Base-by-base conservation (phyloP, 2,888 invertebrate genomes). In the Brenthis daphne region DNA sequence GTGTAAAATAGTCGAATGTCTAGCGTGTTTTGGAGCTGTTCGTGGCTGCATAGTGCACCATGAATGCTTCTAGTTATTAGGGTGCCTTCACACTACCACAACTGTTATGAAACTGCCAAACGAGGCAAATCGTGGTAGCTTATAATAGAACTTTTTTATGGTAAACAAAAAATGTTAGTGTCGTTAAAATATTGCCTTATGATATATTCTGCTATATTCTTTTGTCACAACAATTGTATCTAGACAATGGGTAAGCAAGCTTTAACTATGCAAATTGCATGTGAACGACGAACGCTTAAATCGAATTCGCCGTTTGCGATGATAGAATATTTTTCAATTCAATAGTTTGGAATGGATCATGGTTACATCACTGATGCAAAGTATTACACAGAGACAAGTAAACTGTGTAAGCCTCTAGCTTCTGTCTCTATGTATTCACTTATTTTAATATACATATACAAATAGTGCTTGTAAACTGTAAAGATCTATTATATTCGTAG, bases 201-300 rank as follows among this genome's bases (percentile, higher is more conserved):
- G 20, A 43, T 24, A 57, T 43, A 43, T 11, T 43, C 8, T 43
- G 11, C 1, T 43, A 43, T 43, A 43, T 43, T 43, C 11, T 11
- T 11, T 43, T 11, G 37, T 2, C 0, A 37, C 37, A 37, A 8
- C 8, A 29, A n/a, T n/a, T 51, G 57, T 54, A 16, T 8, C 63
- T 64, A 55, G 47, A 50, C 37, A 63, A 55, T 43, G 50, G 60
- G 29, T 67, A 60, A 57, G 64, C 56, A 37, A 50, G 48, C 54
- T 60, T 50, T 53, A 61, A 64, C 60, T 61, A 67, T 64, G 60
- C 70, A 64, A 61, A 70, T 50, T 47, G 57, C 43, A 64, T 51
- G 60, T 70, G 64, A 67, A 67, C 37, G 64, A 53, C 47, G 58
- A 47, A 58, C 68, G 29, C 61, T 65, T 58, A 65, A 58, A 68